A percentile compares a stretch with the other conserved stretches of the same genome.
These are phyloP conservation scores for Cyclura pinguis DNA, from an alignment of 2,797 vertebrate genomes.

Conservation along the genomic window DNA sequence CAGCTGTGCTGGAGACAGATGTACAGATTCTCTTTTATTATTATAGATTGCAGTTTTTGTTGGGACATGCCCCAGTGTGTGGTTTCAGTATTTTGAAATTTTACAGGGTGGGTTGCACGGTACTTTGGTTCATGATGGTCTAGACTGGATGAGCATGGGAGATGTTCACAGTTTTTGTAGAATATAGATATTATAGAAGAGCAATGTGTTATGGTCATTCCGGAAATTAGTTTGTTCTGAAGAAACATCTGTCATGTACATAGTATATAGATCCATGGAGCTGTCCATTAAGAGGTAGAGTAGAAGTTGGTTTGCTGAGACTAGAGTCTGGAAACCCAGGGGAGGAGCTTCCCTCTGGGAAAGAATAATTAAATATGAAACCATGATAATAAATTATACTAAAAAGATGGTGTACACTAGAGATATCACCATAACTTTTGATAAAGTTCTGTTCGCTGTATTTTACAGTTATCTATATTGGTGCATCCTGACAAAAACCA, in stretches of 20 bases:
- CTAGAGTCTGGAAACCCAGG: not conserved
- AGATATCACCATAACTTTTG: not conserved
- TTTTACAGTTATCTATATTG: constrained; percentile 92
- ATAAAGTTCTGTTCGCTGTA: constrained; percentile 4
- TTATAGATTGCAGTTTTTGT: not conserved
- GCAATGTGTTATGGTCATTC: not conserved
- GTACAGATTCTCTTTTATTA: not conserved
- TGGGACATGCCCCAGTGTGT: not conserved
- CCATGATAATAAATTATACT: too few species aligned
- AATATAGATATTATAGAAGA: not conserved
- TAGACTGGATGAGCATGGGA: too few species aligned
- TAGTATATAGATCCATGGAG: not conserved
- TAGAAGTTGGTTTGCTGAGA: not conserved
- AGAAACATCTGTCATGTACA: not conserved
- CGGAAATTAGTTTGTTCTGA: not conserved
- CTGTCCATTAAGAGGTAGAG: not conserved
- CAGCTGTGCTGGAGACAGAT: not conserved
- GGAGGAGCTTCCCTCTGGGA: not conserved
- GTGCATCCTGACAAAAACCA: constrained; percentile 99
- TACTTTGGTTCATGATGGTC: not conserved
- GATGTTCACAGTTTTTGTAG: not conserved
- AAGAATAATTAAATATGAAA: not conserved
- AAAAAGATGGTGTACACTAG: not conserved
- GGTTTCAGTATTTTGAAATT: not conserved
- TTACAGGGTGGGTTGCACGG: not conserved